Evolutionary conservation across 2,113 vertebrate species (phyloP), one percentile per base, ranked within the genome.

Genomic region (Dascyllus trimaculatus): DNA sequence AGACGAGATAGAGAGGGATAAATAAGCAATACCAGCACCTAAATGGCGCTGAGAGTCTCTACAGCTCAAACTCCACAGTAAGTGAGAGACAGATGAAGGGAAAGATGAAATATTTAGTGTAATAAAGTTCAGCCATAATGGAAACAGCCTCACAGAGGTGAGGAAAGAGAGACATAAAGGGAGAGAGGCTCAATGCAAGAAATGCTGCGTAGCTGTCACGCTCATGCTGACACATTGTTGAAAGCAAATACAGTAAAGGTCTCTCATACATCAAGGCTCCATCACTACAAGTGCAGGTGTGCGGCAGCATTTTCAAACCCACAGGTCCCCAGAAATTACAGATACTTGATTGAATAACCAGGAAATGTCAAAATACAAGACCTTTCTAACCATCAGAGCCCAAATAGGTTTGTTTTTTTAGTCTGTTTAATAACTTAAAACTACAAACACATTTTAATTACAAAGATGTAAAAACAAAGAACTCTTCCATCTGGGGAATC

Each of bases 21-120:
- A 58, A 43, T 14, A 71, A 82, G 71, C 40, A 0, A 56, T 0
- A 2, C 8, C 32, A 21, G 56, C 19, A 48, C 26, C 26, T 56
- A 68, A 71, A 78, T 13, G 25, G 3, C 22, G 32, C 13, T 4
- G 60, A 84, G 57, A 57, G 66, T 25, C 72, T 58, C 71, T 52
- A 1, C 18, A 58, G 69, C 49, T 11, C 8, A 46, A 78, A 18
- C 48, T 57, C 43, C 52, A 60, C 57, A 58, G 65, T 24, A 3
- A 53, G 43, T 14, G 46, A 40, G 46, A 70, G 52, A 68, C 49
- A 24, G 58, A 77, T 9, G 29, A 24, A 6, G 29, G 75, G 45
- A 73, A 19, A 21, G 26, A 76, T 85, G 18, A 85, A 80, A 82
- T 76, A 82, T 88, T 82, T 69, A 80, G 62, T 29, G 58, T 51